phyloP scores from a whole-genome alignment of 2,888 invertebrate genomes.

The Ornithoptera alexandrae region DNA sequence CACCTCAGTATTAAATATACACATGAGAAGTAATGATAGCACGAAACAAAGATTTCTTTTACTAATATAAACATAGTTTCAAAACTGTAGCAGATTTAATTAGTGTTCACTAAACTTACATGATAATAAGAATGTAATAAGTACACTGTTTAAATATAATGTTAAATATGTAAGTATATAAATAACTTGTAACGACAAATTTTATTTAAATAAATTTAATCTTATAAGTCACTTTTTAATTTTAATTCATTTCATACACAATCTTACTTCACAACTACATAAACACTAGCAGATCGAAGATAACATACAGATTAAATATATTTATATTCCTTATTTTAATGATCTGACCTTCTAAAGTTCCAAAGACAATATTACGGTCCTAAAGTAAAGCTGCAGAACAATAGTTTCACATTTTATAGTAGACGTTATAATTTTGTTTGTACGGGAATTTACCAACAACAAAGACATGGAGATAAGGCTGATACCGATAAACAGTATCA shows the following conservation, averaged over 20 bases:
- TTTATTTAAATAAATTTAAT: slow-evolving; percentile 40
- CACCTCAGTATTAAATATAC: not conserved
- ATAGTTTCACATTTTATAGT: not conserved
- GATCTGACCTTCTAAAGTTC: not conserved
- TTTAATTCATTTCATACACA: not conserved
- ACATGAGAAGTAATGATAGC: not conserved
- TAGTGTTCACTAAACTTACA: not conserved
- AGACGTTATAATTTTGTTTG: slow-evolving; percentile 12
- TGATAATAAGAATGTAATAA: not conserved
- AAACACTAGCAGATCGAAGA: not conserved
- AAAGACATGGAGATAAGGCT: slow-evolving; percentile 19
- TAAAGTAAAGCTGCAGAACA: not conserved
- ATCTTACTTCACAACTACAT: not conserved
- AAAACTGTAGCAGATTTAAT: not conserved
- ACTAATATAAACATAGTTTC: not conserved
- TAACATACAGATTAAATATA: not conserved
- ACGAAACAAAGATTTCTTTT: not conserved
- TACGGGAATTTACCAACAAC: slow-evolving; percentile 14
- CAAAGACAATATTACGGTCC: not conserved
- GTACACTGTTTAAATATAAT: slow-evolving; percentile 15
- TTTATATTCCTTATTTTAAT: not conserved
- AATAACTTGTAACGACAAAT: slow-evolving; percentile 39
- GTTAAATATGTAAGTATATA: slow-evolving; percentile 23
- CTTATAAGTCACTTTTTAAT: slow-evolving; percentile 14
- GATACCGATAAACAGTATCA: slow-evolving; percentile 29